Evolutionary conservation across 2,113 vertebrate genomes (phyloP).

Genomic region (Alaudala cheleensis): DNA sequence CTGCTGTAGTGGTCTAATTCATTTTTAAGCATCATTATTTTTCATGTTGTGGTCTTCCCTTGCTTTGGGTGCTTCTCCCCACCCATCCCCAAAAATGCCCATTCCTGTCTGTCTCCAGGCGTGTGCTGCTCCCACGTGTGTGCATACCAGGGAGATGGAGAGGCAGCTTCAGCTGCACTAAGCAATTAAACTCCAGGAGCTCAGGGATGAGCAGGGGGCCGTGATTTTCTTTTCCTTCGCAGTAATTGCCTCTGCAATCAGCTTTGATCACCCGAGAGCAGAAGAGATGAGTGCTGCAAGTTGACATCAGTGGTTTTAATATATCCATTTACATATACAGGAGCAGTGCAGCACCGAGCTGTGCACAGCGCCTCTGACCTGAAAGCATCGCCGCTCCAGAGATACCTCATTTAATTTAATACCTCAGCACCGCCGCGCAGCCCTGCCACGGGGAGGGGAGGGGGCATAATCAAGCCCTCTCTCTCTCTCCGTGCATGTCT

Average conservation of each 20-base stretch:
- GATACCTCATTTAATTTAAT: slow-evolving; percentile 97
- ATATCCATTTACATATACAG: slow-evolving; percentile 78
- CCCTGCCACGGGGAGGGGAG: slow-evolving; percentile 78
- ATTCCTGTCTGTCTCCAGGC: not conserved
- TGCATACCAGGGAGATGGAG: slow-evolving; percentile 60
- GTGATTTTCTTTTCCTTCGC: slow-evolving; percentile 77
- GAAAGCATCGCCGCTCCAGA: slow-evolving; percentile 84
- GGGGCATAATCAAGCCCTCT: slow-evolving; percentile 87
- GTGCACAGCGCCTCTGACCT: slow-evolving; percentile 75
- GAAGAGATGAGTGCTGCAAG: slow-evolving; percentile 76
- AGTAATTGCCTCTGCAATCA: slow-evolving; percentile 87
- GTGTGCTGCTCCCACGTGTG: not conserved
- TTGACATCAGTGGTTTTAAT: slow-evolving; percentile 82
- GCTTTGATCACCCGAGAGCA: slow-evolving; percentile 82
- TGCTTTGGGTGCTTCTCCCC: not conserved
- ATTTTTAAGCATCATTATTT: slow-evolving; percentile 50
- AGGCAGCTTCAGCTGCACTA: slow-evolving; percentile 83
- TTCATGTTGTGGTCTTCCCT: slow-evolving; percentile 40
- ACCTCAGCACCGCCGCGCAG: slow-evolving; percentile 83
- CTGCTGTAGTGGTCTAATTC: slow-evolving; percentile 43
- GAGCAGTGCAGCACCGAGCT: slow-evolving; percentile 68
- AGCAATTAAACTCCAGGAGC: slow-evolving; percentile 88
- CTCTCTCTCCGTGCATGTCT: slow-evolving; percentile 83
- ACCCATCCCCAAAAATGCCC: not conserved
- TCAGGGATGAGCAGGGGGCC: slow-evolving; percentile 77